Conservation (phyloP, 2,888 invertebrate genomes). For the Dryadula phaetusa region DNA sequence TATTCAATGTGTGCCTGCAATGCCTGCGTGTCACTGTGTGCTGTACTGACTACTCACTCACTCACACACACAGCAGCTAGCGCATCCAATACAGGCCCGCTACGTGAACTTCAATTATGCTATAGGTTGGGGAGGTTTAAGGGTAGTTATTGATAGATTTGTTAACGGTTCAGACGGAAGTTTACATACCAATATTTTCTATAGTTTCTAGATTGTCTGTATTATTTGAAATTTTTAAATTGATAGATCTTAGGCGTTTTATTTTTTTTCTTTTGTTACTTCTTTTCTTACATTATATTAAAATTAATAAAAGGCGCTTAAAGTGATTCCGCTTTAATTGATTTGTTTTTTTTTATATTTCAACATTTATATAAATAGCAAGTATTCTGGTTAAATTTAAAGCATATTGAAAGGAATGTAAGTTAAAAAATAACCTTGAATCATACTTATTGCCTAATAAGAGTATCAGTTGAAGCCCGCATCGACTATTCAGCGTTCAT, state of each 20-base stretch:
- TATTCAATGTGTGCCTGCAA: constrained; percentile 24
- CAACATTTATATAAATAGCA: too few species aligned
- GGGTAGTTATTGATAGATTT: constrained; percentile 46
- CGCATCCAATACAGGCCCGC: constrained; percentile 51
- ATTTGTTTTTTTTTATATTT: too few species aligned
- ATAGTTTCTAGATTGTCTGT: constrained; percentile 37
- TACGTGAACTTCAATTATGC: constrained; percentile 66
- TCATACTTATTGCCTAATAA: constrained; percentile 2
- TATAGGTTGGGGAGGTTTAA: constrained; percentile 49
- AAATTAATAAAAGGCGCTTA: too few species aligned
- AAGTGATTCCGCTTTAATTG: too few species aligned
- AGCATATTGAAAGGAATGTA: background rate
- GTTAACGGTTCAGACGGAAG: constrained; percentile 47
- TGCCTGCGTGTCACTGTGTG: constrained; percentile 9
- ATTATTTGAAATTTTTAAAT: background rate
- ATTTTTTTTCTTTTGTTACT: background rate
- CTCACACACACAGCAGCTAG: constrained; percentile 38
- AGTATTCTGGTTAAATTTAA: background rate
- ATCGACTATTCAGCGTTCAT: constrained; percentile 20
- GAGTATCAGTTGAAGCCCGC: constrained; percentile 11
- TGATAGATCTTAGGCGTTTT: background rate
- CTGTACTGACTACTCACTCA: too few species aligned
- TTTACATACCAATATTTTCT: constrained; percentile 45
- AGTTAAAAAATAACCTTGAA: constrained; percentile 6
- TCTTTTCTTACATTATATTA: too few species aligned